Evolutionary conservation across 1,140 invertebrate genomes (phyloP), one percentile per base, ranked within the genome.

Genomic region (Pogonognathellus flavescens): DNA sequence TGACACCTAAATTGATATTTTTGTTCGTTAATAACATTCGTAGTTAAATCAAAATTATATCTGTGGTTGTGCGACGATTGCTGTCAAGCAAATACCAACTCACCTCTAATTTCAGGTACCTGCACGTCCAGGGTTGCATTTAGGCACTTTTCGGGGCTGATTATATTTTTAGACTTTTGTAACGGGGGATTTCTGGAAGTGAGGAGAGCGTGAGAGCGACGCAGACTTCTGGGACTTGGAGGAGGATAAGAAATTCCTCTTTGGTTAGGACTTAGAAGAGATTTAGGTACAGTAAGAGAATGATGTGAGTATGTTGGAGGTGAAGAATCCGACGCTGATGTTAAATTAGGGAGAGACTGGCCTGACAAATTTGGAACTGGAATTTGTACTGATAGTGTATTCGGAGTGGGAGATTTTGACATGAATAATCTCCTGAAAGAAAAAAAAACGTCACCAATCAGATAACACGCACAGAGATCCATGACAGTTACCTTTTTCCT

Each of bases 231-330:
- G 62, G 95, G 95, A 59, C 94, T 95, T 52, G 94, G 94, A 41
- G 95, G 94, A 85, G 94, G 94, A 90, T 95, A 95, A 20, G 94
- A 94, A 87, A 95, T 93, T 85, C 94, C 94, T 89, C 93, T 90
- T 86, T 93, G 83, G 57, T 83, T 88, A 20, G 87, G 88, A 87
- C 85, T 86, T 31, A 88, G 60, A 8, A 85, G 59, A 13, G 82
- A 86, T 66, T 89, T 89, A 22, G 88, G 88, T 11, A 89, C 88
- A 13, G 90, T n/a, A 90, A 92, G 22, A 89, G 86, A 89, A 90
- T 81, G 91, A 90, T 55, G 91, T 90, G 80, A 91, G 91, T 70
- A 91, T 90, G 9, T 92, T 91, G 25, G 91, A 90, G 49, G 90
- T 25, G 92, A 91, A 8, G 91, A 91, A 86, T 91, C 91, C 13